A percentile compares a stretch with the other conserved stretches of the same genome.
Conservation (phyloP, 1,140 invertebrate genomes). For the Bombus breviceps region DNA sequence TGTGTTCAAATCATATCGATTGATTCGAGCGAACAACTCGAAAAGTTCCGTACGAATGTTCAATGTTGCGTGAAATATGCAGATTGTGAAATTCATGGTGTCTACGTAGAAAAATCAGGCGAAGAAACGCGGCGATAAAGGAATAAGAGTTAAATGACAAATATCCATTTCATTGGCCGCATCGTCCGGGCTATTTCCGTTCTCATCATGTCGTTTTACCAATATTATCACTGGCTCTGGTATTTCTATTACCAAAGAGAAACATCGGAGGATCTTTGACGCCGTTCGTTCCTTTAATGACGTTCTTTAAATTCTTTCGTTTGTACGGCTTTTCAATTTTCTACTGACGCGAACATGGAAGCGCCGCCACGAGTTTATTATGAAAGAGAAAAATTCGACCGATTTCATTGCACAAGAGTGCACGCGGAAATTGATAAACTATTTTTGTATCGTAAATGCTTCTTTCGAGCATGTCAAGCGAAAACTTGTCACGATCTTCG, state of each 20-base stretch:
- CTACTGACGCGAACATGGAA: too few species aligned
- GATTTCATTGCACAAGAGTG: neutral
- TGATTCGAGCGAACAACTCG: neutral
- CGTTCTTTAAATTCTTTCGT: conserved; percentile 30
- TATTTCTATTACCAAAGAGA: neutral
- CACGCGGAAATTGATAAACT: conserved; percentile 13
- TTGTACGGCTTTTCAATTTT: conserved; percentile 25
- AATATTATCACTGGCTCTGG: neutral
- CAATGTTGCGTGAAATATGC: conserved; percentile 6
- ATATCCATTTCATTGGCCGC: neutral
- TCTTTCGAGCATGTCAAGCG: neutral
- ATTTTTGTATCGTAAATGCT: neutral
- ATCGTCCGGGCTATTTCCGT: neutral
- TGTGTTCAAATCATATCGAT: neutral
- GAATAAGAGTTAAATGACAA: neutral
- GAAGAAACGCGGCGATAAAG: neutral
- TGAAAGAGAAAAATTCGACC: conserved; percentile 17
- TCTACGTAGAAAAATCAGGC: neutral
- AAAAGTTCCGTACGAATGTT: neutral
- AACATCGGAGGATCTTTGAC: conserved; percentile 20
- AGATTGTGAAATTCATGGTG: neutral
- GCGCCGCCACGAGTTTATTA: neutral
- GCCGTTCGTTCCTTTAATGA: conserved; percentile 17
- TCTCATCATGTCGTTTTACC: neutral
- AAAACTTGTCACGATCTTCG: neutral